Percentiles rank a stretch among this genome's conserved stretches.
Conservation (phyloP, 2,797 vertebrate species). For the Vespertilio murinus region DNA sequence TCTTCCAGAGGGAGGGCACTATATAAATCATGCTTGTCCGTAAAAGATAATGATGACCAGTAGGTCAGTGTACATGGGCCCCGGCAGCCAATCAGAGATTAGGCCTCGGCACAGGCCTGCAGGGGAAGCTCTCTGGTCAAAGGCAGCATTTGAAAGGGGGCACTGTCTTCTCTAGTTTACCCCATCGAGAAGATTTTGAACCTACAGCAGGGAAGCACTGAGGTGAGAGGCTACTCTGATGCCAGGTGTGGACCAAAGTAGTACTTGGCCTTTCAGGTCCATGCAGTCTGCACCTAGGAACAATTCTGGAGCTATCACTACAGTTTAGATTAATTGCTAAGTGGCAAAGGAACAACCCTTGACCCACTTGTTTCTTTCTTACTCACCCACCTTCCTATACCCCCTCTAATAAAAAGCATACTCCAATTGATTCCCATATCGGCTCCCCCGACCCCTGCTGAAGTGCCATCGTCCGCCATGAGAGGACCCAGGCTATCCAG, state of each 20-base stretch:
- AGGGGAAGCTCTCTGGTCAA: constrained; percentile 22
- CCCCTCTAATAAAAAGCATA: background rate
- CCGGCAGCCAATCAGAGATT: constrained; percentile 37
- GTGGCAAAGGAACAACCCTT: background rate
- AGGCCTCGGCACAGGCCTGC: background rate
- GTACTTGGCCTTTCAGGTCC: background rate
- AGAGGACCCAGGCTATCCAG: background rate
- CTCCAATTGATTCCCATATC: background rate
- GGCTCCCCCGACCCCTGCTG: background rate
- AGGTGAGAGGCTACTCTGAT: background rate
- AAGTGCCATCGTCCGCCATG: background rate
- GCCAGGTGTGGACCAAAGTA: background rate
- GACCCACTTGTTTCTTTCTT: background rate
- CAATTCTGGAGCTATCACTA: background rate
- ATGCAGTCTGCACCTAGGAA: background rate
- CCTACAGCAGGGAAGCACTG: background rate
- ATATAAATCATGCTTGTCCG: constrained; percentile 28
- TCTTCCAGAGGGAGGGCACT: background rate
- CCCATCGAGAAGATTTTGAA: background rate
- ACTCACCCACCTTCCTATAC: background rate
- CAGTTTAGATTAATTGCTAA: constrained; percentile 1
- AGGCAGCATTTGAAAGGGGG: constrained; percentile 12
- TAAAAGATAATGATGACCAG: background rate
- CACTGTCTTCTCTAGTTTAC: background rate
- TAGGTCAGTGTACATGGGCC: background rate